A percentile compares a stretch with the other conserved stretches of the same genome.
These are phyloP conservation scores for Callitettix versicolor DNA, from an alignment of 1,140 invertebrate genomes.

Conservation along the genomic window DNA sequence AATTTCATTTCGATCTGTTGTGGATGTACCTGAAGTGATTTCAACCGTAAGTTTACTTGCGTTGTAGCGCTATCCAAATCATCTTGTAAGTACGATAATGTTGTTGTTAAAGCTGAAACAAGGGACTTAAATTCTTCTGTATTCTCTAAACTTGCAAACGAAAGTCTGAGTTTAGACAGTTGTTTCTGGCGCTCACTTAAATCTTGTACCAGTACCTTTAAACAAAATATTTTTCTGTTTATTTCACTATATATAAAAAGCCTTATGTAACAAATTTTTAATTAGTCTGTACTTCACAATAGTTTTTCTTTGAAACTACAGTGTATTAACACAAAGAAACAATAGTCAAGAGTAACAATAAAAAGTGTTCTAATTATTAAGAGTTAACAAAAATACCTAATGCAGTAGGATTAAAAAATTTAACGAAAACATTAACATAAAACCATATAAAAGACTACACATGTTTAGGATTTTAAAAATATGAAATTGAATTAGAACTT, in stretches of 20 bases:
- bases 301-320: too few relatives aligned
- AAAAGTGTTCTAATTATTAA: background rate
- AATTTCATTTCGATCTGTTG: background rate
- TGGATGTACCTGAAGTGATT: conserved; percentile 8
- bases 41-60: background rate
- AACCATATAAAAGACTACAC: too few relatives aligned
- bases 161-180: background rate
- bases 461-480: too few relatives aligned
- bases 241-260: too few relatives aligned
- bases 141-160: background rate
- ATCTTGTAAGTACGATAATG: background rate
- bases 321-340: too few relatives aligned
- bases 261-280: too few relatives aligned
- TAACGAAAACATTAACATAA: too few relatives aligned
- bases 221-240: too few relatives aligned
- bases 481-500: too few relatives aligned
- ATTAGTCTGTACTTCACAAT: too few relatives aligned
- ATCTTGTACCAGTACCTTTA: conserved; percentile 3
- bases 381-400: background rate
- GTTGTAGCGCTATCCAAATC: background rate
- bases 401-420: too few relatives aligned
- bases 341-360: too few relatives aligned
- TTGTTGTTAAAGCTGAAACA: background rate
- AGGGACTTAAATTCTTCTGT: conserved; percentile 2
- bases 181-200: conserved; percentile 1